A percentile compares a stretch with the other conserved stretches of the same genome.
Evolutionary conservation across 1,140 invertebrate species (phyloP).

Genomic region (Drosophila punjabiensis): DNA sequence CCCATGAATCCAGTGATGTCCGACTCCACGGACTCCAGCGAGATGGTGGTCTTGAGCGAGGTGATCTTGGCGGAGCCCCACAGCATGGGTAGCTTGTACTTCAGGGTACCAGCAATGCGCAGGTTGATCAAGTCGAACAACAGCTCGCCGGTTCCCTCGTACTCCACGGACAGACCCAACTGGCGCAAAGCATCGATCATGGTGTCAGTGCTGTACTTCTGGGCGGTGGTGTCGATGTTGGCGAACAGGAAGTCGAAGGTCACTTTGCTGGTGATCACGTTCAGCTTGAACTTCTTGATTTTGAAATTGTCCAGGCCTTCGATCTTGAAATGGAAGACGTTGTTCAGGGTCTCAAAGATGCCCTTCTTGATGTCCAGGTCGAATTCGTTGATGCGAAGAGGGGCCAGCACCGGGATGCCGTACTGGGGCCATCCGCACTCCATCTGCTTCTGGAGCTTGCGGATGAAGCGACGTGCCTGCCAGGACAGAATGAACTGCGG

Average conservation of each 20-base stretch:
- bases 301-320: conserved; percentile 75
- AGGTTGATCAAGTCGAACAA: conserved; percentile 73
- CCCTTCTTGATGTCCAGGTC: conserved; percentile 64
- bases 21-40: conserved; percentile 60
- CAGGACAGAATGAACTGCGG: conserved; percentile 75
- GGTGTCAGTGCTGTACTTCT: conserved; percentile 75
- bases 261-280: conserved; percentile 69
- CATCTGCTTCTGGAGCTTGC: conserved; percentile 78
- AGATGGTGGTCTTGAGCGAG: conserved; percentile 71
- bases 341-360: conserved; percentile 75
- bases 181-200: conserved; percentile 74
- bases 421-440: conserved; percentile 71
- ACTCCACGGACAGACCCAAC: conserved; percentile 74
- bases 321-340: conserved; percentile 73
- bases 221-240: conserved; percentile 71
- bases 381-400: conserved; percentile 63
- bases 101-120: conserved; percentile 67
- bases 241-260: conserved; percentile 73
- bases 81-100: conserved; percentile 76
- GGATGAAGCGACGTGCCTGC: conserved; percentile 76
- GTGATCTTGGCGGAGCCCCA: conserved; percentile 81
- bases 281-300: conserved; percentile 75
- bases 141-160: conserved; percentile 72
- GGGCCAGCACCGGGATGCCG: conserved; percentile 76
- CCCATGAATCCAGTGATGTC: conserved; percentile 77